Evolutionary conservation across 2,797 vertebrate species (phyloP), one percentile per base, ranked within the genome.

Genomic region (Phylloscopus collybita): DNA sequence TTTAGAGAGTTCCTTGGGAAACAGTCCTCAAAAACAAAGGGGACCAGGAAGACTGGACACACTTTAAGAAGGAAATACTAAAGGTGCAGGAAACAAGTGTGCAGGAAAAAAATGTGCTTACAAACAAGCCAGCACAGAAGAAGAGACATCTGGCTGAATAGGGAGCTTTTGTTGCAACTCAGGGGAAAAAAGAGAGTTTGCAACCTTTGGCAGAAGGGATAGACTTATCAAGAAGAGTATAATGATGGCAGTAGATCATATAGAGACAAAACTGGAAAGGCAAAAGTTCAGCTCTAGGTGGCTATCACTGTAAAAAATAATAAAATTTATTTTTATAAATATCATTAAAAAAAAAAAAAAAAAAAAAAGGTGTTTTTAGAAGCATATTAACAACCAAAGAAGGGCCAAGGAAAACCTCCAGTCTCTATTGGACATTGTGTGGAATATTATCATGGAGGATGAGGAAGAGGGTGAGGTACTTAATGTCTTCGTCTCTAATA

Each of bases 201-300:
- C 7, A 13, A 30, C 20, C 32, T 59, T 50, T 38, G 51, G 42
- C 45, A 66, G 38, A 59, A 51, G 23, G 14, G 2, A 4, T 6
- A 47, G 45, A 20, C 25, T 22, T 21, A 73, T 12, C n/a, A 22
- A 51, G 20, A 51, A 27, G 9, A 38, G 6, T n/a, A n/a, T 5
- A 38, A 16, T 1, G 0, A 30, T 15, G 20, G 59, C 1, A 1
- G 13, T 40, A 34, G 16, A 29, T 66, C n/a, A 30, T 16, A 20
- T 7, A 21, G 11, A 51, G 38, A 45, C 16, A 53, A 53, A 53
- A 80, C 9, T 26, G 16, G 45, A 60, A 59, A 30, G 16, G 23
- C 5, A 30, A 21, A 80, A 66, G 45, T 57, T 88, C 45, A 40
- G 3, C 9, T 36, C 16, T 25, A 6, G 32, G 18, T 44, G 18